Evolutionary conservation across 2,888 invertebrate genomes (phyloP).

Genomic region (Agriopis marginaria): DNA sequence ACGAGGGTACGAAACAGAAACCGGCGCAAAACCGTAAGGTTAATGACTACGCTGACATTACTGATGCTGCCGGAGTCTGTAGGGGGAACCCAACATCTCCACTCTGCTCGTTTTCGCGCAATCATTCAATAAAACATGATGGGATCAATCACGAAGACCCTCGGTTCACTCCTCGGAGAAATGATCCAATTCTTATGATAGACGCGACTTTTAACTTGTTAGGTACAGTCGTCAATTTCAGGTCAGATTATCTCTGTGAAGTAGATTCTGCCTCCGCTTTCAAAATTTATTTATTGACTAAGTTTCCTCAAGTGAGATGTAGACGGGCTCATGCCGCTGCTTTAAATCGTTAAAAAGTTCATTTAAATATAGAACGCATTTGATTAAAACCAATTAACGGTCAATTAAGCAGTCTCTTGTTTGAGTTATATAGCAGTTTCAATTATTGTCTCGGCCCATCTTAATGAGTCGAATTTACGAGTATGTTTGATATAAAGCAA

Average conservation of each 20-base stretch:
- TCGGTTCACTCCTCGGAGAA: constrained; percentile 77
- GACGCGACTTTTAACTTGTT: constrained; percentile 27
- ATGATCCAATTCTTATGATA: constrained; percentile 67
- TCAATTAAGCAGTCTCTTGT: constrained; percentile 80
- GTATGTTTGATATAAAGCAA: constrained; percentile 53
- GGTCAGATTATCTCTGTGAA: background rate
- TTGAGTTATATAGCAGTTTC: constrained; percentile 63
- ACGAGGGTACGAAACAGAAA: constrained; percentile 36
- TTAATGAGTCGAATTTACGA: constrained; percentile 65
- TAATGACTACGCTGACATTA: constrained; percentile 71
- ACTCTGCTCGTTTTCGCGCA: constrained; percentile 80
- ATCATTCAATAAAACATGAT: constrained; percentile 85
- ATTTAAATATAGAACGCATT: constrained; percentile 85
- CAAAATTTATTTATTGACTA: background rate
- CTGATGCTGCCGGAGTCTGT: constrained; percentile 65
- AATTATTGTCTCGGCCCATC: constrained; percentile 76
- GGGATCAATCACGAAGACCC: constrained; percentile 82
- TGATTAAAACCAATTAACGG: constrained; percentile 84
- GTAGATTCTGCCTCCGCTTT: background rate
- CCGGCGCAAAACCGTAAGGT: constrained; percentile 60
- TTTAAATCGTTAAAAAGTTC: constrained; percentile 77
- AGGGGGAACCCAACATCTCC: constrained; percentile 75
- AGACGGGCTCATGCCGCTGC: constrained; percentile 36
- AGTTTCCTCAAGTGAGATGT: constrained; percentile 10
- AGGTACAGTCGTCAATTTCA: constrained; percentile 34